A percentile compares a stretch with the other conserved stretches of the same genome.
Conservation (phyloP, 2,888 invertebrate genomes). For the Biston betularia region DNA sequence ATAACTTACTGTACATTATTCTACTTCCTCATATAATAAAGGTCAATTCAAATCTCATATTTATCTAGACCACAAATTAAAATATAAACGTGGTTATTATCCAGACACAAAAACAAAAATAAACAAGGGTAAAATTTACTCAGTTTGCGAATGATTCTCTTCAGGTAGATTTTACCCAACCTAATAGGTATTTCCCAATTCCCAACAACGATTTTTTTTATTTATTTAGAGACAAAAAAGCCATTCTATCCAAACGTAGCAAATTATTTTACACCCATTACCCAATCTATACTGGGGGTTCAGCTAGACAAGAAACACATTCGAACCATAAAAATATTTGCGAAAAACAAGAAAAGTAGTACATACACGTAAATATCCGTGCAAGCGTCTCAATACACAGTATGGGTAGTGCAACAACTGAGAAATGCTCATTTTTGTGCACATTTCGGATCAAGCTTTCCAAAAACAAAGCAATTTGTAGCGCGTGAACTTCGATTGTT, state of each 20-base stretch:
- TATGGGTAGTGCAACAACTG: no score
- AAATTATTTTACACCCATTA: not conserved
- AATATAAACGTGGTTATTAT: not conserved
- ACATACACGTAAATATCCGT: no score
- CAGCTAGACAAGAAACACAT: no score
- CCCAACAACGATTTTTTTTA: not conserved
- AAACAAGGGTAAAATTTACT: not conserved
- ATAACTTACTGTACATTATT: not conserved
- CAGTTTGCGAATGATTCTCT: not conserved
- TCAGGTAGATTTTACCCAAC: no score
- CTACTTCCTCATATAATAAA: conserved; percentile 24
- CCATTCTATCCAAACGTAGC: not conserved
- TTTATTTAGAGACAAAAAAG: not conserved
- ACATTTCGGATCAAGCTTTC: no score
- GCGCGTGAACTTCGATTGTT: no score
- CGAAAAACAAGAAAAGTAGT: no score
- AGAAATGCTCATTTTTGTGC: no score
- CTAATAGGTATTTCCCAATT: not conserved
- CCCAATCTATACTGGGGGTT: not conserved
- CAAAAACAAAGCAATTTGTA: no score
- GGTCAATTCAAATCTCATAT: conserved; percentile 23
- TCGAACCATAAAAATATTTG: no score
- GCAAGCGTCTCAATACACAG: no score
- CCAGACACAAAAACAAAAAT: not conserved
- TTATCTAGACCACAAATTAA: not conserved